Base-by-base conservation (phyloP, 2,888 invertebrate species). In the Lochmaea capreae region DNA sequence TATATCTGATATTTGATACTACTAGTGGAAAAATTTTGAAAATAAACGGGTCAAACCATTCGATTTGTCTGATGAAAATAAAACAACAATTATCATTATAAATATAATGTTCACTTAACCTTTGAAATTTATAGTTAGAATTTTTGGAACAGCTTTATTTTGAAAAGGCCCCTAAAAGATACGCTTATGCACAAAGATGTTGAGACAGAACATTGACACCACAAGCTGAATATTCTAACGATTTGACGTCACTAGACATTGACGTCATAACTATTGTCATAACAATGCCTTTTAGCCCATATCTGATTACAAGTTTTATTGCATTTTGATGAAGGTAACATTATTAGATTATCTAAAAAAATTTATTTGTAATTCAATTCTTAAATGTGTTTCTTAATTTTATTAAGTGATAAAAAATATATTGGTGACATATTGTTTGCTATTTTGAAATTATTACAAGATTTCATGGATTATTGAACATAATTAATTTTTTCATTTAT, bases 231-330 rank as follows among this genome's bases (percentile, higher is more conserved):
- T 54, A 54, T 54, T 54, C 16, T 43, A 43, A 62, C n/a, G 0
- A 18, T 42, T 63, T 63, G 62, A 63, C 62, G 62, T 63, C 62
- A 63, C 62, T 18, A 63, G 62, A 63, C 62, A 63, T 43, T 63
- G 42, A 63, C 62, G 62, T 63, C 62, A 63, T 18, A 63, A 43
- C 62, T 43, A 18, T 42, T 43, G 62, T 63, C 4, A 18, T 63
- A 43, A 5, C 12, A 63, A 18, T 42, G 43, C 43, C 62, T 63
- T 63, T 42, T 11, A 16, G 6, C 18, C 33, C 62, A 18, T 26
- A 63, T 63, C 10, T 39, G 43, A 16, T 18, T 43, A 18, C 16
- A 10, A 54, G 6, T 54, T 54, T 18, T 9, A 63, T 11, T 43
- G 18, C 39, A 61, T 61, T 2, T 9, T 61, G 61, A 33, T 61